A percentile compares a stretch with the other conserved stretches of the same genome.
Conservation (phyloP, 2,888 invertebrate genomes). For the Ommatoiulus sabulosus region DNA sequence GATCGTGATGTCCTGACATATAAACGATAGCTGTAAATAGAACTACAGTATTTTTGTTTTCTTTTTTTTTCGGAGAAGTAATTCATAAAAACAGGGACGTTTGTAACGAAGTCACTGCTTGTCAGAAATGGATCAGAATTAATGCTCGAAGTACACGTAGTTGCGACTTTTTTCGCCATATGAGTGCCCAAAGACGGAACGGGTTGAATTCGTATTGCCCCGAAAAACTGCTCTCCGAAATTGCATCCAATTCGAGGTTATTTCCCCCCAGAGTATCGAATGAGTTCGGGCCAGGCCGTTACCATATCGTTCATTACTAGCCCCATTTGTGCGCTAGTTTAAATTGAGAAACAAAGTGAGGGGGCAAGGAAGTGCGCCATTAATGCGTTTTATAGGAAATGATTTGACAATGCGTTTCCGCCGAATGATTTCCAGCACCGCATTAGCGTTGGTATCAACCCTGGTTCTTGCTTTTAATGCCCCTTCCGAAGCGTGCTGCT, state of each 20-base stretch:
- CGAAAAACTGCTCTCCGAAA: neutral
- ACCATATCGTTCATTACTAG: neutral
- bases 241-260: neutral
- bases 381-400: conserved; percentile 19
- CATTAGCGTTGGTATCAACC: neutral
- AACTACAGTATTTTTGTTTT: too few species aligned
- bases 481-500: neutral
- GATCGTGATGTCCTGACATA: too few species aligned
- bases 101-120: too few species aligned
- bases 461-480: neutral
- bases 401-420: conserved; percentile 12
- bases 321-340: neutral
- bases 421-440: neutral
- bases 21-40: too few species aligned
- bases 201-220: neutral
- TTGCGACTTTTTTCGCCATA: too few species aligned
- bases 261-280: neutral
- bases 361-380: conserved; percentile 19
- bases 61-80: too few species aligned
- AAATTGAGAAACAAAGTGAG: conserved; percentile 12
- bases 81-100: too few species aligned
- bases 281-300: neutral
- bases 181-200: too few species aligned
- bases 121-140: too few species aligned
- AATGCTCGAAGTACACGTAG: too few species aligned